Evolutionary conservation across 92 coral and sea anemone genomes (phyloP).

Genomic region (Palythoa grandiflora): DNA sequence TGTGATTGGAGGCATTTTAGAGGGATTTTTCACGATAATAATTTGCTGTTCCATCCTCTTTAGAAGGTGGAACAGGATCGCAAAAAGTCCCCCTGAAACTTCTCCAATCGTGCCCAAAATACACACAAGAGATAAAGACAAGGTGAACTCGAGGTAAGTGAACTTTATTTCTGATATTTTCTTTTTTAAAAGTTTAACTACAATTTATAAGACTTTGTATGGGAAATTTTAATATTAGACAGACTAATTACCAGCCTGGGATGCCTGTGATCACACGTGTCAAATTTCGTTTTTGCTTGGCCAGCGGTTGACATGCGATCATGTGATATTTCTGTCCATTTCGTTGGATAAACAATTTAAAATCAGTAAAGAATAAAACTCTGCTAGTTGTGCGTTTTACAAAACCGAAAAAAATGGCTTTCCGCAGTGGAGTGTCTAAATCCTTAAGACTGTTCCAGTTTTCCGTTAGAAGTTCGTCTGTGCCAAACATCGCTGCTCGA

Average conservation of each 20-base stretch:
- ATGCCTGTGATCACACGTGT: conserved; percentile 22
- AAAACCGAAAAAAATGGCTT: conserved; percentile 54
- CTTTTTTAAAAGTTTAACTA: too few relatives aligned
- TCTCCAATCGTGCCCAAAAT: too few relatives aligned
- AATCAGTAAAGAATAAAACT: not conserved
- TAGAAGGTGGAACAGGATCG: too few relatives aligned
- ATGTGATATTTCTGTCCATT: not conserved
- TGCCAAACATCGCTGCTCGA: conserved; percentile 7
- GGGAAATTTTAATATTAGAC: too few relatives aligned
- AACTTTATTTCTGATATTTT: too few relatives aligned
- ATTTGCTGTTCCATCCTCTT: too few relatives aligned
- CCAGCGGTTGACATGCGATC: conserved; percentile 46
- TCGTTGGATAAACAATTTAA: not conserved
- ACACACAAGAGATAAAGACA: too few relatives aligned
- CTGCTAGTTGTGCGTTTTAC: not conserved
- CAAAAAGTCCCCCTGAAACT: too few relatives aligned
- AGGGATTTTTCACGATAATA: too few relatives aligned
- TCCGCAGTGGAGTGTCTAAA: conserved; percentile 60
- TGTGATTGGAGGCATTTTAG: too few relatives aligned
- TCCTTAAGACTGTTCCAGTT: conserved; percentile 40
- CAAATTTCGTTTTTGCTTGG: not conserved
- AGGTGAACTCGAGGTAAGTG: too few relatives aligned
- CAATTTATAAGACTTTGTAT: too few relatives aligned
- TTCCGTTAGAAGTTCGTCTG: conserved; percentile 36
- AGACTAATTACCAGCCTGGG: not conserved